A percentile compares a stretch with the other conserved stretches of the same genome.
Conservation (phyloP, 2,888 invertebrate species). For the Conchocele bisecta region DNA sequence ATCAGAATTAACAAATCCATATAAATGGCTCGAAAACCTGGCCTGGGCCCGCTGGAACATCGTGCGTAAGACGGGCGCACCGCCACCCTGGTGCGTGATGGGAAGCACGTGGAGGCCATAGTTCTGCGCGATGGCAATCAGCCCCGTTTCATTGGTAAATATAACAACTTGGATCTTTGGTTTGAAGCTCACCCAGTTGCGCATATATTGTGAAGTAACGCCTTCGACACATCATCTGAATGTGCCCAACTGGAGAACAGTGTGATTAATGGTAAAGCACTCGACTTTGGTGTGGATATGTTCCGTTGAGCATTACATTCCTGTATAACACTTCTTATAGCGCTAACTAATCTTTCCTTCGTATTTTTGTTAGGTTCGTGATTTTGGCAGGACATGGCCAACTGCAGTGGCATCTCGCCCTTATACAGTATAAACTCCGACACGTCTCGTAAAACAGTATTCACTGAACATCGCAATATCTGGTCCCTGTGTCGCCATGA, state of each 20-base stretch:
- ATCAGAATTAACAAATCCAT: constrained; percentile 75
- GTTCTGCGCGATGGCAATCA: constrained; percentile 17
- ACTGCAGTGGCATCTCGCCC: constrained; percentile 27
- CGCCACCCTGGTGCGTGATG: constrained; percentile 54
- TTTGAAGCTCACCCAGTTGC: constrained; percentile 59
- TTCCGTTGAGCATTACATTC: constrained; percentile 13
- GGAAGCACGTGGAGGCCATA: constrained; percentile 53
- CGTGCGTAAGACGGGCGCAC: constrained; percentile 66
- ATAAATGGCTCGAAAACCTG: constrained; percentile 58
- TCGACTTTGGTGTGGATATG: not conserved
- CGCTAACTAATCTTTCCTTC: constrained; percentile 21
- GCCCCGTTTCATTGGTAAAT: constrained; percentile 55
- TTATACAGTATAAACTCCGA: constrained; percentile 36
- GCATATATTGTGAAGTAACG: constrained; percentile 49
- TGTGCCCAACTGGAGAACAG: constrained; percentile 64
- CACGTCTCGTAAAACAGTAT: constrained; percentile 42
- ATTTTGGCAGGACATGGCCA: constrained; percentile 34
- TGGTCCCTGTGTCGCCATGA: constrained; percentile 30
- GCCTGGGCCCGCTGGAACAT: constrained; percentile 70
- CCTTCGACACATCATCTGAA: constrained; percentile 33
- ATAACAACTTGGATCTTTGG: constrained; percentile 59
- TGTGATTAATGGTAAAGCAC: constrained; percentile 44
- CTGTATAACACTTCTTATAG: constrained; percentile 32
- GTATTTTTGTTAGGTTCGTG: not conserved
- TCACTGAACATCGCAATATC: constrained; percentile 37